Conservation (phyloP, 2,888 invertebrate species). For the Allacma fusca region DNA sequence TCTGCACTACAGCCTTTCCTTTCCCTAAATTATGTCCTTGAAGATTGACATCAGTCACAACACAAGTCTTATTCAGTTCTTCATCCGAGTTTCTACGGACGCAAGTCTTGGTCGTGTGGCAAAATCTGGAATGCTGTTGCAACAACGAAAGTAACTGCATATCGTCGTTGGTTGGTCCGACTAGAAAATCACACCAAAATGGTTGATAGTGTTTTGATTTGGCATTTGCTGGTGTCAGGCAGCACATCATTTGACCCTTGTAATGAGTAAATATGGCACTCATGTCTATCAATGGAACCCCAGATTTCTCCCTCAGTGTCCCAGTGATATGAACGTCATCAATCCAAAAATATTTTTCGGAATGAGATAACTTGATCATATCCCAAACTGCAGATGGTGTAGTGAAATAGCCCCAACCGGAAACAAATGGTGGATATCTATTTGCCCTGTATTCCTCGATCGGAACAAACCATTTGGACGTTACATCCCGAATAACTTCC, state of each 20-base stretch:
- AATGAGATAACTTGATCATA: constrained; percentile 66
- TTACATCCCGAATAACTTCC: constrained; percentile 72
- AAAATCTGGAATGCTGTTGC: constrained; percentile 71
- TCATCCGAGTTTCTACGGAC: constrained; percentile 66
- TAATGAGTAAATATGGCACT: constrained; percentile 74
- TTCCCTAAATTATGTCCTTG: not conserved
- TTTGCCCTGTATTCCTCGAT: constrained; percentile 71
- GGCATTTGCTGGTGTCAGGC: constrained; percentile 70
- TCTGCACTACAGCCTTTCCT: not conserved
- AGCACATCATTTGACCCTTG: constrained; percentile 77
- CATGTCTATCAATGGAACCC: constrained; percentile 70
- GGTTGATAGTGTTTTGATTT: constrained; percentile 22
- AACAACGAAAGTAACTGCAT: constrained; percentile 74
- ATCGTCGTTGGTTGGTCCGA: constrained; percentile 82
- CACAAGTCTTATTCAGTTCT: constrained; percentile 71
- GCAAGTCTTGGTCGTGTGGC: constrained; percentile 69
- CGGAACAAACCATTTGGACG: constrained; percentile 84
- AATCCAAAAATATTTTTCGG: constrained; percentile 80
- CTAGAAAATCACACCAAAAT: constrained; percentile 72
- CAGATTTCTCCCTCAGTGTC: constrained; percentile 71
- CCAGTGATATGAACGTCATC: constrained; percentile 90
- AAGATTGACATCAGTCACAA: constrained; percentile 61
- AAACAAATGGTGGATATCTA: constrained; percentile 78
- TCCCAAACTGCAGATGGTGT: constrained; percentile 71
- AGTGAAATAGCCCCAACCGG: constrained; percentile 85